Evolutionary conservation across 1,140 invertebrate species (phyloP).

Genomic region (Amphibalanus amphitrite): DNA sequence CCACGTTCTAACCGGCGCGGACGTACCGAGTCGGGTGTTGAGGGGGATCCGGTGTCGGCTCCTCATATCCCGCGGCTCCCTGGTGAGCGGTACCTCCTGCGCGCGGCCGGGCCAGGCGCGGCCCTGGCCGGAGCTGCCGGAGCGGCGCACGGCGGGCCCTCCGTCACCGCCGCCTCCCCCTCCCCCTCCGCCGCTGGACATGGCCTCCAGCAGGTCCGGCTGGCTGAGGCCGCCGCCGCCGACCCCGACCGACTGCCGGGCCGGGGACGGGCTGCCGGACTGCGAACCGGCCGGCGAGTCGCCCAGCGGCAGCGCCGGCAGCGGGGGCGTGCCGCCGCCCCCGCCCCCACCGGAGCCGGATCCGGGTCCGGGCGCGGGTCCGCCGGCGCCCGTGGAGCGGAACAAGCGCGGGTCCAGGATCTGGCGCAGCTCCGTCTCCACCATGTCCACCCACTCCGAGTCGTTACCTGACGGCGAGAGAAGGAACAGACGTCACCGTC

Average conservation of each 20-base stretch:
- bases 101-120: conserved; percentile 5
- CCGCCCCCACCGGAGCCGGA: conserved; percentile 11
- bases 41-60: neutral
- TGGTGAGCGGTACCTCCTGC: conserved; percentile 6
- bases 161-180: conserved; percentile 7
- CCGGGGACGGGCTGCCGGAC: conserved; percentile 16
- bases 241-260: conserved; percentile 12
- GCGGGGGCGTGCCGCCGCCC: conserved; percentile 38
- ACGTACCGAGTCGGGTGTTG: neutral
- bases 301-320: conserved; percentile 52
- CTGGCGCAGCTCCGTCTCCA: conserved; percentile 56
- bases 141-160: conserved; percentile 4
- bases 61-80: neutral
- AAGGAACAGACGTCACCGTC: neutral
- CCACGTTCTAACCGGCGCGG: too few species aligned
- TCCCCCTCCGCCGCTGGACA: conserved; percentile 7
- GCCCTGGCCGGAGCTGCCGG: conserved; percentile 10
- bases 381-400: neutral
- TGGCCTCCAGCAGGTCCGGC: conserved; percentile 19
- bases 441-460: conserved; percentile 64
- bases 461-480: conserved; percentile 34
- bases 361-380: conserved; percentile 12
- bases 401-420: conserved; percentile 39
- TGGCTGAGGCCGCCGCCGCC: conserved; percentile 13
- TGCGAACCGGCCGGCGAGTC: conserved; percentile 26